These are phyloP conservation scores for Dendronephthya gigantea DNA, from an alignment of 64 coral and sea anemone genomes.

Conservation along the genomic window DNA sequence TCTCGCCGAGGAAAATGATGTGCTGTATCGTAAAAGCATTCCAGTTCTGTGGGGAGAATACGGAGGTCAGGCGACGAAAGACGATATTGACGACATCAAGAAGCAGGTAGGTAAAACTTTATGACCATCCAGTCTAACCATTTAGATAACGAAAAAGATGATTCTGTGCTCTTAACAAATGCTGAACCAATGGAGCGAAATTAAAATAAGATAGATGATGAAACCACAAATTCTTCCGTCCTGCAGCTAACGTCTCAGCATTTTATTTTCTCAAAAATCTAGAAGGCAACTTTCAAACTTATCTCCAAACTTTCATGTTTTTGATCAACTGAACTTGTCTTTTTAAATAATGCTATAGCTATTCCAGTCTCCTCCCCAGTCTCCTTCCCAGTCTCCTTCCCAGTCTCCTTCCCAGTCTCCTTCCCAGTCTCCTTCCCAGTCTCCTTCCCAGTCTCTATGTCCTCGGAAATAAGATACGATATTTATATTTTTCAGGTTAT, in stretches of 20 bases:
- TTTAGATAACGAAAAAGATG: too few species aligned
- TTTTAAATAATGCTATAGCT: too few species aligned
- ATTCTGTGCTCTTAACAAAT: too few species aligned
- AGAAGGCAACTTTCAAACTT: too few species aligned
- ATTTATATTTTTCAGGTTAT: neutral
- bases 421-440: neutral
- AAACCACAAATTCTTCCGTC: too few species aligned
- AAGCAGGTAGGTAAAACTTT: neutral
- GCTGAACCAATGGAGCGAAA: too few species aligned
- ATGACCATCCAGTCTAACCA: neutral
- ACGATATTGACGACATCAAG: neutral
- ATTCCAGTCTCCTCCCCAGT: too few species aligned
- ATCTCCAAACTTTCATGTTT: too few species aligned
- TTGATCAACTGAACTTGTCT: too few species aligned
- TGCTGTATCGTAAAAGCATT: neutral
- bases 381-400: neutral
- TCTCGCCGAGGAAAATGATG: neutral
- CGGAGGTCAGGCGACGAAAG: neutral
- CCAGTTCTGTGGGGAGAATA: neutral
- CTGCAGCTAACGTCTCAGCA: too few species aligned
- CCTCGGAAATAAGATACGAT: neutral
- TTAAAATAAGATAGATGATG: too few species aligned
- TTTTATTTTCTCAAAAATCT: too few species aligned
- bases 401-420: neutral
- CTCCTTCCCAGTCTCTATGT: neutral